Evolutionary conservation across 1,140 invertebrate species (phyloP), one percentile per base, ranked within the genome.

Genomic region (Propsilocerus akamusi): DNA sequence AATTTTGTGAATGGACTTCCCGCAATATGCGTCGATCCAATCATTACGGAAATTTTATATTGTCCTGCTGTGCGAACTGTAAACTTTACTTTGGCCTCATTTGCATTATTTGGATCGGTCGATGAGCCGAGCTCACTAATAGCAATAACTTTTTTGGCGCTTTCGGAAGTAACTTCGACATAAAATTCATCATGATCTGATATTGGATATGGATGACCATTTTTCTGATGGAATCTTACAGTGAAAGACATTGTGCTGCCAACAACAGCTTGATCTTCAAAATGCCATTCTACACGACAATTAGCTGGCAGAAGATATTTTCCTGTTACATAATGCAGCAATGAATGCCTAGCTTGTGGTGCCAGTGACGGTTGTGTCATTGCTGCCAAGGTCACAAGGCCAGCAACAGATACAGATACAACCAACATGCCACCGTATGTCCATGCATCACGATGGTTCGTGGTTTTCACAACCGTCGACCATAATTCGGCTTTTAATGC

Each of bases 181-280:
- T 81, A 74, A 48, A 94, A 74, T 64, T 86, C 82, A 69, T 93
- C 89, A 49, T 83, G 85, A 70, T 91, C 85, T 66, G 86, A 91
- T 55, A 93, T 83, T 55, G 87, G 87, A 72, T 93, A 94, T 51
- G 88, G 84, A 60, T 89, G 83, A 22, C 88, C 86, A 61, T 92
- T 92, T 57, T 88, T 80, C 68, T 92, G 87, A 70, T 80, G 92
- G 69, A 92, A 92, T 74, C 88, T 71, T 46, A 93, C 81, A 49
- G 78, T 83, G 65, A 94, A 93, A 58, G 83, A 86, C 73, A 91
- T 83, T 4, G 87, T 91, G 62, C 83, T 84, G 10, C 89, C 90
- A 1, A 95, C 91, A 10, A 78, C 68, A 52, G 84, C 77, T 12
- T 88, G 88, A 62, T 92, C 87, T 48, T 78, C 73, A 89, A 89